A percentile compares a stretch with the other conserved stretches of the same genome.
phyloP scores from a whole-genome alignment of 2,888 invertebrate species.

The Halictus quadricinctus region DNA sequence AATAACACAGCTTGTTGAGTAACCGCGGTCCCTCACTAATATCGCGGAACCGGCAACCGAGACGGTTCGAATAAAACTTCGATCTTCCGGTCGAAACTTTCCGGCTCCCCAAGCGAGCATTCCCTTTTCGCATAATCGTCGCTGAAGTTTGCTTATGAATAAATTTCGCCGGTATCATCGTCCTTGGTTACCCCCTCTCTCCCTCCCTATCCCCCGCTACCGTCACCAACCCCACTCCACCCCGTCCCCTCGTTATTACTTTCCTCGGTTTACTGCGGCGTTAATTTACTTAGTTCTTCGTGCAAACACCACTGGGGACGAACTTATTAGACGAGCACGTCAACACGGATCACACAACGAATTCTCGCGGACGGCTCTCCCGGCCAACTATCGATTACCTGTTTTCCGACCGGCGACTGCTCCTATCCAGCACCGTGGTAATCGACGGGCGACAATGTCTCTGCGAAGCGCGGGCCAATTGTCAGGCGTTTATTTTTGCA shows the following conservation, averaged over 20 bases:
- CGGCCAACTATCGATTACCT: conserved; percentile 12
- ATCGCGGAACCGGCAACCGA: conserved; percentile 20
- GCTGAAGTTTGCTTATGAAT: conserved; percentile 74
- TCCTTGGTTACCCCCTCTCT: conserved; percentile 26
- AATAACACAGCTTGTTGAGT: conserved; percentile 20
- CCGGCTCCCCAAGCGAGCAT: conserved; percentile 39
- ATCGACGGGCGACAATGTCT: not conserved
- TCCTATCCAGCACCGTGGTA: not conserved
- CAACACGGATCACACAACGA: not conserved
- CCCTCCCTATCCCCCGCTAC: not conserved
- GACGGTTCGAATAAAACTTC: conserved; percentile 49
- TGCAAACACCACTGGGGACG: not conserved
- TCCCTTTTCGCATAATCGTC: conserved; percentile 54
- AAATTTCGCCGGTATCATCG: conserved; percentile 73
- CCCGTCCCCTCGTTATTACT: conserved; percentile 30
- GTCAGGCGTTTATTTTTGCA: not conserved
- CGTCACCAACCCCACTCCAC: conserved; percentile 3
- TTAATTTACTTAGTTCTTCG: conserved; percentile 38
- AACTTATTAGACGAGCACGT: conserved; percentile 4
- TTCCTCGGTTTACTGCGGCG: conserved; percentile 30
- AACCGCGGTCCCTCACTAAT: conserved; percentile 13
- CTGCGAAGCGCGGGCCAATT: not conserved
- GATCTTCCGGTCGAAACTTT: conserved; percentile 50
- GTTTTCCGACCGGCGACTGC: not conserved
- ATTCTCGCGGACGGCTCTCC: not conserved